Base-by-base conservation (phyloP, 2,113 vertebrate genomes). In the Rattus rattus region DNA sequence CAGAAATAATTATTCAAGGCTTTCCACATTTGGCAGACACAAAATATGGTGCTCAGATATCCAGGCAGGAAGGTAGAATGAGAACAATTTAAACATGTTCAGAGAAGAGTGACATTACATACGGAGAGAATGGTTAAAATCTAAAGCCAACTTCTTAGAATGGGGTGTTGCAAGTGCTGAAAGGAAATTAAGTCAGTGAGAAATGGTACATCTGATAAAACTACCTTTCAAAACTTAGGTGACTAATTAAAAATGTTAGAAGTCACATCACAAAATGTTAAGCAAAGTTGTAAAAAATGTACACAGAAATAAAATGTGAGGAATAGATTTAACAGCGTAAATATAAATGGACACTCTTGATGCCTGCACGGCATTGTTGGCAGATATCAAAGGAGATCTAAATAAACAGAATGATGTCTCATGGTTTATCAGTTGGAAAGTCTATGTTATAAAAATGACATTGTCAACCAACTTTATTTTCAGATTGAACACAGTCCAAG, bases 181-280 rank as follows among this genome's bases (percentile, higher is more conserved):
- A 73, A 43, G n/a, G n/a, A 73, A 39, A 73, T 20, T 73, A 43
- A 22, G 72, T 39, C 72, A 73, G 39, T 4, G 72, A 73, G 20
- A 73, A 73, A 39, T 72, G 75, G 39, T 63, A 19, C 56, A 28
- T 90, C 26, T 95, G 30, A 63, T 16, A 72, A 94, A 94, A 90
- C 10, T 59, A 63, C 77, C 1, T 59, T 92, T 89, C 36, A 85
- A 92, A 92, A 83, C 65, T 88, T 56, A 81, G 14, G 30, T 76
- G 54, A 92, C 24, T 59, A 91, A 65, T 91, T 30, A 94, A 94
- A 96, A 88, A 33, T 73, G n/a, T 59, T 88, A 88, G 39, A 93
- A 90, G 59, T 94, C 24, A 93, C 56, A 93, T 94, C 24, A 93
- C 56, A 93, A 76, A 39, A 22, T 91, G 9, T 89, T 81, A 17